Evolutionary conservation across 2,797 vertebrate species (phyloP).

Genomic region (Hylomyscus alleni): DNA sequence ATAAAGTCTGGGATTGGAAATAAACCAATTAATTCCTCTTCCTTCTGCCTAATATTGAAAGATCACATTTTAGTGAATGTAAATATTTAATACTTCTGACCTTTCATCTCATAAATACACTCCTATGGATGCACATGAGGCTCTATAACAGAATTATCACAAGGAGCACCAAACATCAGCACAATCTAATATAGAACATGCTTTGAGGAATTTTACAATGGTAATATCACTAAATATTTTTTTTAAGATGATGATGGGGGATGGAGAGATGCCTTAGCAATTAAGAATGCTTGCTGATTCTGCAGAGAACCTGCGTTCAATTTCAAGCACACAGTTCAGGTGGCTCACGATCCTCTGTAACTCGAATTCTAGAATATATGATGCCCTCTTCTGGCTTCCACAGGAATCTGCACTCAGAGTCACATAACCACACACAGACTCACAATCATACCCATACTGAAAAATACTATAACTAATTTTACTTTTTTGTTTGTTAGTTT

Average conservation of each 20-base stretch:
- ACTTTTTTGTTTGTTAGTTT: too few species aligned
- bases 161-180: slow-evolving; percentile 32
- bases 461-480: background rate
- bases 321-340: background rate
- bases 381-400: background rate
- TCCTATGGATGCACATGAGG: background rate
- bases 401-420: background rate
- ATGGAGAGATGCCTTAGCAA: background rate
- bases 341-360: too few species aligned
- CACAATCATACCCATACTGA: background rate
- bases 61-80: slow-evolving; percentile 57
- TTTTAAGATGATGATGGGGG: background rate
- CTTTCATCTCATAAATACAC: slow-evolving; percentile 69
- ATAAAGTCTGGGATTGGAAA: slow-evolving; percentile 7
- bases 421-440: background rate
- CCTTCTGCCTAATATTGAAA: slow-evolving; percentile 49
- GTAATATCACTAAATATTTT: slow-evolving; percentile 27
- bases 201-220: slow-evolving; percentile 27
- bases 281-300: background rate
- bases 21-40: slow-evolving; percentile 69
- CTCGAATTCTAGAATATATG: background rate
- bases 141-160: slow-evolving; percentile 52
- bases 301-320: background rate
- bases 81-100: slow-evolving; percentile 76
- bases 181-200: background rate